Evolutionary conservation across 2,888 invertebrate genomes (phyloP).

Genomic region (Carterocephalus palaemon): DNA sequence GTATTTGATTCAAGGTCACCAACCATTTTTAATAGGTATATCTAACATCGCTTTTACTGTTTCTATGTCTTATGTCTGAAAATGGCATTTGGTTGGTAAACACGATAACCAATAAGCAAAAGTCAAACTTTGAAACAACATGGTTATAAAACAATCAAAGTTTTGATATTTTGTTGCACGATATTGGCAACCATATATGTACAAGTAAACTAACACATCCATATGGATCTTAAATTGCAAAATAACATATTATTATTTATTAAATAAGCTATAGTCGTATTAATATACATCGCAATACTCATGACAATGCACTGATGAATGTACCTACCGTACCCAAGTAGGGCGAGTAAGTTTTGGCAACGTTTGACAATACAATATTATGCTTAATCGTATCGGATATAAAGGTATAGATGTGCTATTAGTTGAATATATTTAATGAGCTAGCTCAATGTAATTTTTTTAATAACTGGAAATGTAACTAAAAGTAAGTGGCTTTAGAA

Average conservation of each 20-base stretch:
- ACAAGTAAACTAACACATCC: neutral
- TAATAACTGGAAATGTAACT: conserved; percentile 26
- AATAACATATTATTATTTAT: too few relatives aligned
- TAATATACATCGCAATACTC: conserved; percentile 54
- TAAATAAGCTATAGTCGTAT: conserved; percentile 35
- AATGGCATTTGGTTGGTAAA: too few relatives aligned
- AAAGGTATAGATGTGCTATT: conserved; percentile 29
- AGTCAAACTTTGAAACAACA: conserved; percentile 65
- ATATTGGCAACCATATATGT: conserved; percentile 43
- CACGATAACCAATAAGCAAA: conserved; percentile 49
- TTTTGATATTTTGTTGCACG: conserved; percentile 63
- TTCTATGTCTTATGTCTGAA: neutral
- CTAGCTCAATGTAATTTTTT: conserved; percentile 27
- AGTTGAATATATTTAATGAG: conserved; percentile 24
- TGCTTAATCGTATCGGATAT: conserved; percentile 31
- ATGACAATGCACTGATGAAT: conserved; percentile 48
- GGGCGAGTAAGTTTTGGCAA: conserved; percentile 71
- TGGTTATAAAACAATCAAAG: conserved; percentile 53
- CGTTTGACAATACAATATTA: conserved; percentile 71
- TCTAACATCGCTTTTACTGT: neutral
- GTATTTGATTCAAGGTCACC: conserved; percentile 37
- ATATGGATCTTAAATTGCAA: too few relatives aligned
- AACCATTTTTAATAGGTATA: conserved; percentile 7
- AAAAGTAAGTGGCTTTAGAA: conserved; percentile 31
- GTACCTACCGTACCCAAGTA: too few relatives aligned